A percentile compares a stretch with the other conserved stretches of the same genome.
phyloP scores from a whole-genome alignment of 2,797 vertebrate genomes.

The Eurystomus glaucurus region DNA sequence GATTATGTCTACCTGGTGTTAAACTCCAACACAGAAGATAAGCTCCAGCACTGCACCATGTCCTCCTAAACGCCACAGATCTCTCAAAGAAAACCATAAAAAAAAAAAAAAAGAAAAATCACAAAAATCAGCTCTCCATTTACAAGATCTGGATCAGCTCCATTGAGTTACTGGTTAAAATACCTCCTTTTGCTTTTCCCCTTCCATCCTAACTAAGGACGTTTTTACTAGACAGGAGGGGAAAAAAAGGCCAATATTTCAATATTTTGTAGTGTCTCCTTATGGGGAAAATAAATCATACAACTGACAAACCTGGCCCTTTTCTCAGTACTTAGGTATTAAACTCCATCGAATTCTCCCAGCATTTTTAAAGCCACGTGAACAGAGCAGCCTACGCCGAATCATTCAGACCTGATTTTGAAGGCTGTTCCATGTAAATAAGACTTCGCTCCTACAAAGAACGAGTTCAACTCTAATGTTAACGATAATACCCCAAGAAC shows the following conservation, averaged over 20 bases:
- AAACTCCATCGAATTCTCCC: not conserved
- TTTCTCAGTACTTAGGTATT: not conserved
- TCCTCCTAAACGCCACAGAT: not conserved
- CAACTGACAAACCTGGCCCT: not conserved
- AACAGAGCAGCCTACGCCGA: not conserved
- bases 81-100: not conserved
- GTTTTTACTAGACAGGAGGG: not conserved
- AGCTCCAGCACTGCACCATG: not conserved
- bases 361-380: not conserved
- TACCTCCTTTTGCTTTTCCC: not conserved
- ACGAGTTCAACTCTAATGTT: not conserved
- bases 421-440: not conserved
- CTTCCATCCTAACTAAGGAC: not conserved
- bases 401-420: not conserved
- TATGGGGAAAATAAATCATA: not conserved
- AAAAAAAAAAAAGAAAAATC: not conserved
- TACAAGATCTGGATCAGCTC: not conserved
- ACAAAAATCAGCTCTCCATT: not conserved
- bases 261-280: not conserved
- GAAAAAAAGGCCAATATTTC: not conserved
- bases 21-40: not conserved
- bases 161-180: not conserved
- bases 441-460: not conserved
- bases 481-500: not conserved
- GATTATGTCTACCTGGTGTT: not conserved